Percentiles rank a stretch among this genome's conserved stretches.
phyloP scores from a whole-genome alignment of 2,113 vertebrate species.

The Scartelaos histophorus region DNA sequence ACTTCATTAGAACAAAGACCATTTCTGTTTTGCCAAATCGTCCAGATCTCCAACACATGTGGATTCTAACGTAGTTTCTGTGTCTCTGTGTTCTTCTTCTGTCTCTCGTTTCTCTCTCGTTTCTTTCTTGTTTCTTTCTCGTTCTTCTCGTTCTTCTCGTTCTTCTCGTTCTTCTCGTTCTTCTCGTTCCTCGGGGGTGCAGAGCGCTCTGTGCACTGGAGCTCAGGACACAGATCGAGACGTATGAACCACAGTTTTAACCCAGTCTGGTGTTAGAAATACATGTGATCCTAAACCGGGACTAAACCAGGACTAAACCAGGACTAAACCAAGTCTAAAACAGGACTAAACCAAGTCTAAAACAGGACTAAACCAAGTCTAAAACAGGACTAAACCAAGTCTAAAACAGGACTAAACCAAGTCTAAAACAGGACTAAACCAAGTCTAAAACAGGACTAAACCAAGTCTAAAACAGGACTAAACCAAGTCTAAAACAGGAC shows the following conservation, averaged over 20 bases:
- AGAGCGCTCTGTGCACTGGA: constrained; percentile 77
- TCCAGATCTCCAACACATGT: no score
- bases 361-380: not conserved
- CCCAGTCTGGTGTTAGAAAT: not conserved
- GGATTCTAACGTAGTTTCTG: no score
- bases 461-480: no score
- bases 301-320: not conserved
- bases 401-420: not conserved
- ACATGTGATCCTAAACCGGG: no score
- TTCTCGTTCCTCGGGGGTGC: constrained; percentile 37
- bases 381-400: not conserved
- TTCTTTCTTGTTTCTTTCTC: no score
- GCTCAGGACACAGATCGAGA: constrained; percentile 67
- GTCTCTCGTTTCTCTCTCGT: no score
- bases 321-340: not conserved
- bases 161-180: not conserved
- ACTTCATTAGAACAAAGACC: no score
- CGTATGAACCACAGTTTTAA: constrained; percentile 31
- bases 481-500: no score
- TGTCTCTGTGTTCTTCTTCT: no score
- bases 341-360: not conserved
- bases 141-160: no score
- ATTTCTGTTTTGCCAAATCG: no score
- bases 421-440: not conserved
- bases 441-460: no score